Evolutionary conservation across 1,140 invertebrate species (phyloP).

Genomic region (Asobara japonica): DNA sequence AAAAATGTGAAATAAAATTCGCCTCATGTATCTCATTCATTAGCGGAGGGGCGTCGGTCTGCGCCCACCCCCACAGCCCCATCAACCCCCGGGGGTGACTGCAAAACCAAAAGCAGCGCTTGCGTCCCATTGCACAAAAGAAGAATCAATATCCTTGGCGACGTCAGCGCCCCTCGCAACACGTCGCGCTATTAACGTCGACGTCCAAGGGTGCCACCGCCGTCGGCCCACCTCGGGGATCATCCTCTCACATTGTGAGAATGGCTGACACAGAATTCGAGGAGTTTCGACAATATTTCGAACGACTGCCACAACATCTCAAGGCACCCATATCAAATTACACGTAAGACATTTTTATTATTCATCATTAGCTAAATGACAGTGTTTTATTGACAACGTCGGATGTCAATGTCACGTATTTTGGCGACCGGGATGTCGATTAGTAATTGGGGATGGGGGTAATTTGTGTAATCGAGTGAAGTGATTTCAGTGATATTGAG

Average conservation of each 20-base stretch:
- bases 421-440: no score
- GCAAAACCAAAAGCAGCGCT: not conserved
- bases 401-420: not conserved
- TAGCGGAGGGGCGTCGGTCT: not conserved
- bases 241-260: constrained; percentile 41
- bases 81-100: not conserved
- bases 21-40: not conserved
- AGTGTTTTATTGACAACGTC: no score
- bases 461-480: no score
- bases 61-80: not conserved
- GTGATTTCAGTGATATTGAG: no score
- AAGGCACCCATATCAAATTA: constrained; percentile 77
- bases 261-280: constrained; percentile 94
- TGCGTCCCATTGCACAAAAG: not conserved
- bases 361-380: not conserved
- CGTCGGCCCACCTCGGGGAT: constrained; percentile 37
- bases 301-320: constrained; percentile 80
- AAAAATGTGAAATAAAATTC: not conserved
- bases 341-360: constrained; percentile 67
- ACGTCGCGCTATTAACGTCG: not conserved
- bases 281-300: constrained; percentile 88
- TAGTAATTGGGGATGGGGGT: no score
- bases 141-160: not conserved
- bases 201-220: constrained; percentile 28
- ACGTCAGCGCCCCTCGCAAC: not conserved